These are phyloP conservation scores for Diarsia mendica DNA, from an alignment of 2,888 invertebrate species.

Conservation along the genomic window DNA sequence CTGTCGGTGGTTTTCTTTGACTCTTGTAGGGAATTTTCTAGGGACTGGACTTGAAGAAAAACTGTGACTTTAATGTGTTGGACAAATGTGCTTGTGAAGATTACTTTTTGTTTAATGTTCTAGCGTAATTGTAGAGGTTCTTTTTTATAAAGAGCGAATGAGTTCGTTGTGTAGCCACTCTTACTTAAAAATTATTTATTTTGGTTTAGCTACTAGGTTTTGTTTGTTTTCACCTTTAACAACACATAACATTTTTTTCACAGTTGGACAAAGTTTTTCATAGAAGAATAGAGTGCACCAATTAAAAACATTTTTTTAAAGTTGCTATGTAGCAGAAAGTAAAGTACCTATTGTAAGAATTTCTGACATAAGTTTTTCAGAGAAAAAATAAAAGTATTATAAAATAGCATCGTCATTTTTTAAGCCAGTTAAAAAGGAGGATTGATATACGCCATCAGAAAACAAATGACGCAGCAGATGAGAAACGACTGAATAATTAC, in stretches of 20 bases:
- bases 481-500: conserved; percentile 1
- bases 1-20: conserved; percentile 42
- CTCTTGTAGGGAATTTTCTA: conserved; percentile 29
- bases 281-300: too few relatives aligned
- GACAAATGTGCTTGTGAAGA: not conserved
- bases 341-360: too few relatives aligned
- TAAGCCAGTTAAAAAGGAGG: not conserved
- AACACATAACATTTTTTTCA: too few relatives aligned
- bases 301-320: too few relatives aligned
- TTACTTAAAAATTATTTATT: too few relatives aligned
- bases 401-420: not conserved
- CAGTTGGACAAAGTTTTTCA: too few relatives aligned
- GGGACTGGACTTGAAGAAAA: conserved; percentile 31
- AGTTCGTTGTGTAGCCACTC: not conserved
- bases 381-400: too few relatives aligned
- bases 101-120: conserved; percentile 21
- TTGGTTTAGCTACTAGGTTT: too few relatives aligned
- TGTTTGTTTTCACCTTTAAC: too few relatives aligned
- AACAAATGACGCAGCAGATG: conserved; percentile 12
- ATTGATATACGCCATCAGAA: not conserved
- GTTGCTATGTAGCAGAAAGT: too few relatives aligned
- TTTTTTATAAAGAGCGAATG: not conserved
- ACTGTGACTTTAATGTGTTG: conserved; percentile 12
- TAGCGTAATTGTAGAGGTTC: not conserved
- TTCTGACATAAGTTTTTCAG: too few relatives aligned